Evolutionary conservation across 2,888 invertebrate genomes (phyloP).

Genomic region (Nomada flava): DNA sequence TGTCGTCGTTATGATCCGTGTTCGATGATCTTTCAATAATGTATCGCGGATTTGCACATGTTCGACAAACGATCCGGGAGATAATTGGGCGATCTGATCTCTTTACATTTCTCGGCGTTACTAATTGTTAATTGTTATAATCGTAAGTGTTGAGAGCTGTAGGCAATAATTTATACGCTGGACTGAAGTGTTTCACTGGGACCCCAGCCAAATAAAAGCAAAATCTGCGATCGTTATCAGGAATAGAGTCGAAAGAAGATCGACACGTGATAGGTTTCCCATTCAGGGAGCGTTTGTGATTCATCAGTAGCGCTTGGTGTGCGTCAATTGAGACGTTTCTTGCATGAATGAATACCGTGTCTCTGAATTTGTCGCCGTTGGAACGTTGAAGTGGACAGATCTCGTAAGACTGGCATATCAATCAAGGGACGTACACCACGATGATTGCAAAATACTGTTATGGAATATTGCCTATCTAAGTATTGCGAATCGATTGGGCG

Average conservation of each 20-base stretch:
- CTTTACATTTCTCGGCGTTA: not conserved
- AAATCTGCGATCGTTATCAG: not conserved
- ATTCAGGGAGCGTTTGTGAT: conserved; percentile 66
- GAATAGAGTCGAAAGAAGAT: conserved; percentile 35
- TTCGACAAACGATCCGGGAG: not conserved
- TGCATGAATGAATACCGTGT: conserved; percentile 68
- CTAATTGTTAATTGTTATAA: not conserved
- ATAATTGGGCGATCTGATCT: not conserved
- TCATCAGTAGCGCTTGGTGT: conserved; percentile 58
- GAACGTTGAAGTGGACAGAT: conserved; percentile 31
- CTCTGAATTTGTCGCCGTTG: conserved; percentile 31
- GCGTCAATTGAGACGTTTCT: conserved; percentile 69
- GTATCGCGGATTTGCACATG: not conserved
- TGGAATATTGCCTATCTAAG: conserved; percentile 33
- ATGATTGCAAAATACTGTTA: conserved; percentile 42
- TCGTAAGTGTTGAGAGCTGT: too few relatives aligned
- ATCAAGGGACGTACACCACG: conserved; percentile 21
- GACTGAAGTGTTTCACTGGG: too few relatives aligned
- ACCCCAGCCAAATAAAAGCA: too few relatives aligned
- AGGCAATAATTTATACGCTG: too few relatives aligned
- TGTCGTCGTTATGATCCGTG: not conserved
- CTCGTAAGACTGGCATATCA: conserved; percentile 48
- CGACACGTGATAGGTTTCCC: conserved; percentile 44
- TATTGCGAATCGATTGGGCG: conserved; percentile 2
- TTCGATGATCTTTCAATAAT: not conserved